Evolutionary conservation across 2,888 invertebrate genomes (phyloP).

Genomic region (Melanotus villosus): DNA sequence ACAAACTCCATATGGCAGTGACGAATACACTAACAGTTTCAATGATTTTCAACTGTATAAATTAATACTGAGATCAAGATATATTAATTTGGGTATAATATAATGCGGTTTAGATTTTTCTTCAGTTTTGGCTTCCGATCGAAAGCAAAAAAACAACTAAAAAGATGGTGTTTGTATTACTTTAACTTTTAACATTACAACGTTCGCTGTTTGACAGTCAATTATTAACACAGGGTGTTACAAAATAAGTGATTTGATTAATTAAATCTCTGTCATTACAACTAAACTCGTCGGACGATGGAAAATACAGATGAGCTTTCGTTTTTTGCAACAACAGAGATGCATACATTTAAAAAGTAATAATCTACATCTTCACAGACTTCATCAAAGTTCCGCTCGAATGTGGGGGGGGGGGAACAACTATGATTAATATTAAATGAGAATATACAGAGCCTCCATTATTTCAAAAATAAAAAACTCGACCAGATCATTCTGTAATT

Average conservation of each 20-base stretch:
- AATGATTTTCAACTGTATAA: constrained; percentile 55
- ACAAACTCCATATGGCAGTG: constrained; percentile 62
- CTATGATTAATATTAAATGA: constrained; percentile 17
- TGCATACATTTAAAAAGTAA: constrained; percentile 7
- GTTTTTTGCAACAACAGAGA: constrained; percentile 2
- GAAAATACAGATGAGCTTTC: neutral
- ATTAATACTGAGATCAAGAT: constrained; percentile 67
- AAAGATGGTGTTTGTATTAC: neutral
- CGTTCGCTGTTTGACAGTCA: neutral
- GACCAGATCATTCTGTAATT: constrained; percentile 28
- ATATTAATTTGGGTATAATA: constrained; percentile 35
- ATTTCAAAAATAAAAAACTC: constrained; percentile 12
- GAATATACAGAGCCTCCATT: constrained; percentile 28
- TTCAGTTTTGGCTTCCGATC: neutral
- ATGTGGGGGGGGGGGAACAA: neutral
- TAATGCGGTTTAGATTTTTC: constrained; percentile 14
- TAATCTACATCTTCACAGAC: constrained; percentile 5
- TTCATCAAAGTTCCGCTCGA: neutral
- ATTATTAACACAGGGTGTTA: neutral
- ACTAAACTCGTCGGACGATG: neutral
- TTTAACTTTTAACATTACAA: neutral
- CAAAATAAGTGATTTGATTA: neutral
- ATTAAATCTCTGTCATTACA: neutral
- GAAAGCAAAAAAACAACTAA: neutral
- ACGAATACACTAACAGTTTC: constrained; percentile 59